Evolutionary conservation across 1,140 invertebrate genomes (phyloP), one percentile per base, ranked within the genome.

Genomic region (Drosophila malerkotliana): DNA sequence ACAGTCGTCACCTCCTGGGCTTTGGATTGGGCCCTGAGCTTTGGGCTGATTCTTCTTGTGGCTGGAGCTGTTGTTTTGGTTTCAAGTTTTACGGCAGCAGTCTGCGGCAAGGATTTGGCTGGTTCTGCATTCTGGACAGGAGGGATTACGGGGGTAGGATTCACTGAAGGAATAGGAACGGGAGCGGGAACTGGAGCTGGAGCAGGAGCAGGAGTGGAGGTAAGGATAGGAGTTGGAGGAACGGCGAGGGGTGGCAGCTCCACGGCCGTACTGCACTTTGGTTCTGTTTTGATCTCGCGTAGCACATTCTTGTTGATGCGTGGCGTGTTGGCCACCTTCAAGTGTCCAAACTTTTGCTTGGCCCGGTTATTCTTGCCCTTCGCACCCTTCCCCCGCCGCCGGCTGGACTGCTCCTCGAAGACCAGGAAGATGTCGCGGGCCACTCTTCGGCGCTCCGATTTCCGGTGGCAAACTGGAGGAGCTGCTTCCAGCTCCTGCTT

Each of bases 371-470:
- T 64, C 53, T 88, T 85, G 47, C 72, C 75, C 14, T 60, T 51
- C 1, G 77, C 71, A 3, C 88, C 90, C n/a, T 66, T 79, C 9
- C 74, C 83, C 6, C 90, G 80, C 0, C 90, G 77, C 4, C 77
- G 66, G 14, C 68, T 60, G 3, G 90, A 72, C 53, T 90, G 84
- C 56, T 91, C 90, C 61, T 91, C 90, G 52, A 91, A 91, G 0
- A 91, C 88, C 56, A 91, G 72, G 21, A 91, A 91, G 8, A 91
- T 91, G 51, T 91, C 90, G 1, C 90, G 90, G 18, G 90, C 90
- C 44, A 91, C 80, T 90, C 88, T 91, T 66, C 90, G 83, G 1
- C 90, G 75, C 30, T 91, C 90, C 28, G 90, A 91, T 55, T 91
- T 91, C 15, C 90, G 78, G 72, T 91, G 90, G 51, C 81, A 72